Evolutionary conservation across 2,888 invertebrate genomes (phyloP).

Genomic region (Trimorus sp.): DNA sequence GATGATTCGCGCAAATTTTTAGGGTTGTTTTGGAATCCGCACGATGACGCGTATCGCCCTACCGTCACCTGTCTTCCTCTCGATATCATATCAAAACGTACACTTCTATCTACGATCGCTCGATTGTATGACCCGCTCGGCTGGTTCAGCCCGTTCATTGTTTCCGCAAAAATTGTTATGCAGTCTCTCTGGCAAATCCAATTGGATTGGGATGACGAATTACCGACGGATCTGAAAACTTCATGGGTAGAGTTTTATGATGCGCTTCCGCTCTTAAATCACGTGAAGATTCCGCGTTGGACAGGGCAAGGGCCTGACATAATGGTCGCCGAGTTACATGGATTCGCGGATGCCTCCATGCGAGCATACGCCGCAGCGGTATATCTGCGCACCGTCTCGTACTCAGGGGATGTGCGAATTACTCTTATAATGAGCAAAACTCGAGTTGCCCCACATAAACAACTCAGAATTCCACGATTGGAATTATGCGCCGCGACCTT

Average conservation of each 20-base stretch:
- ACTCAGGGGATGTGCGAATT: too few relatives aligned
- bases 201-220: conserved; percentile 5
- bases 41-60: not conserved
- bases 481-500: too few relatives aligned
- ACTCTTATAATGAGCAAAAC: too few relatives aligned
- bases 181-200: not conserved
- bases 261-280: too few relatives aligned
- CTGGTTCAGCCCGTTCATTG: not conserved
- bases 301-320: too few relatives aligned
- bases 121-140: not conserved
- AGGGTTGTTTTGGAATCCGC: not conserved
- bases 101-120: conserved; percentile 4
- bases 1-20: not conserved
- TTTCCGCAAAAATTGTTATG: conserved; percentile 9
- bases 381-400: too few relatives aligned
- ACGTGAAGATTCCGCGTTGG: not conserved
- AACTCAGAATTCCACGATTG: too few relatives aligned
- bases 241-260: too few relatives aligned
- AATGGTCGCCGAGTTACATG: not conserved
- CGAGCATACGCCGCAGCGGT: not conserved
- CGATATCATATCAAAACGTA: not conserved
- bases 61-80: not conserved
- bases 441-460: too few relatives aligned
- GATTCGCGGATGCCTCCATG: not conserved
- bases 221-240: not conserved